These are phyloP conservation scores for Laothoe populi DNA, from an alignment of 2,888 invertebrate genomes.

Conservation along the genomic window DNA sequence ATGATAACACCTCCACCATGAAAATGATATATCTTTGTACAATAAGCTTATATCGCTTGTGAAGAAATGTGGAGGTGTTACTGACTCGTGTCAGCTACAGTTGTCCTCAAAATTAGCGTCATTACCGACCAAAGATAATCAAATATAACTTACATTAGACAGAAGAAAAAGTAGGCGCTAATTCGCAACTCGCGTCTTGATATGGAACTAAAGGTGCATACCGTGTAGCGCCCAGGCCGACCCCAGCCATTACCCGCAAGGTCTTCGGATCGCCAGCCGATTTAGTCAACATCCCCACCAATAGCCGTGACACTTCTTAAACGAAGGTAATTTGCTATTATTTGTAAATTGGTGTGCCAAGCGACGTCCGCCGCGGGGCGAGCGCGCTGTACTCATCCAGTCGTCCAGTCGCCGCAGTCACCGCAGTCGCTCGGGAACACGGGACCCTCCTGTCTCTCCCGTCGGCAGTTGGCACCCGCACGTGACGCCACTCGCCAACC, in stretches of 20 bases:
- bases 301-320: slow-evolving; percentile 82
- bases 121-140: slow-evolving; percentile 25
- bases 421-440: slow-evolving; percentile 76
- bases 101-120: not conserved
- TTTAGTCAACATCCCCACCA: slow-evolving; percentile 82
- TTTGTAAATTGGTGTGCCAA: slow-evolving; percentile 81
- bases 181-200: slow-evolving; percentile 63
- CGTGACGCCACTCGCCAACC: too few species aligned
- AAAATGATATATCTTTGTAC: not conserved
- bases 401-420: too few species aligned
- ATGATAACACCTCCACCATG: too few species aligned
- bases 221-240: slow-evolving; percentile 59
- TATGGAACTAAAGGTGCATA: slow-evolving; percentile 64
- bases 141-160: slow-evolving; percentile 35
- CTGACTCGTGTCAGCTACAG: slow-evolving; percentile 3
- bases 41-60: not conserved
- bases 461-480: slow-evolving; percentile 48
- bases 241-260: slow-evolving; percentile 80
- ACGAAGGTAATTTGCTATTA: slow-evolving; percentile 84
- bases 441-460: slow-evolving; percentile 69
- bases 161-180: slow-evolving; percentile 43
- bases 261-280: slow-evolving; percentile 80
- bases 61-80: not conserved
- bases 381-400: too few species aligned
- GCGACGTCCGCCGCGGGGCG: slow-evolving; percentile 72